These are phyloP conservation scores for Apodemia duryi DNA, from an alignment of 2,888 invertebrate species.

Conservation along the genomic window DNA sequence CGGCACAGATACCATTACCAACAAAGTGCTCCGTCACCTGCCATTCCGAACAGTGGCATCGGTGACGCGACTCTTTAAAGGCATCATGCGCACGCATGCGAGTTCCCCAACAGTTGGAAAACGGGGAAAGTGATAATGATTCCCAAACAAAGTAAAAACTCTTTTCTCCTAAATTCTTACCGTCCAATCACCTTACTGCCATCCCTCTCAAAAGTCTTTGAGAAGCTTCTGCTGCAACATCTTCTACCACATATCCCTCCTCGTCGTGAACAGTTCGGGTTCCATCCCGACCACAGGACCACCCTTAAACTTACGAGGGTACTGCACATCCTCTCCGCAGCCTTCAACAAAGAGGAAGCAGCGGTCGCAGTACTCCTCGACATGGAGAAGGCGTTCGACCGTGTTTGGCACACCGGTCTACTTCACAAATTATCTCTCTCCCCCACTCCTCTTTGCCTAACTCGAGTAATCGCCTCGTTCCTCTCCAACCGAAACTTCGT, in stretches of 20 bases:
- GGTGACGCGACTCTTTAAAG: constrained; percentile 21
- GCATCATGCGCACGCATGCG: constrained; percentile 16
- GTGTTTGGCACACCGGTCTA: constrained; percentile 27
- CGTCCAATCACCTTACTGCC: too few relatives aligned
- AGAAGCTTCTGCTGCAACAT: too few relatives aligned
- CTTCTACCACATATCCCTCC: too few relatives aligned
- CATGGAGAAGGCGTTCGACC: too few relatives aligned
- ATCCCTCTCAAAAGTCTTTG: too few relatives aligned
- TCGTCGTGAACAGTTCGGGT: too few relatives aligned
- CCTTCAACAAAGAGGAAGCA: too few relatives aligned
- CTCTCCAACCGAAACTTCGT: background rate
- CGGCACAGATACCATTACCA: too few relatives aligned
- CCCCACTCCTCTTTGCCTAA: background rate
- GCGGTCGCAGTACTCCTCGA: too few relatives aligned
- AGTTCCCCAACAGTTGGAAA: constrained; percentile 30
- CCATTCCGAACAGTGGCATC: constrained; percentile 20
- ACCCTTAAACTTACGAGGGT: constrained; percentile 32
- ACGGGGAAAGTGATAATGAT: constrained; percentile 28
- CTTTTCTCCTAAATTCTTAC: background rate
- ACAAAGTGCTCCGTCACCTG: too few relatives aligned
- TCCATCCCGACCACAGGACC: constrained; percentile 29
- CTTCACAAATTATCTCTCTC: background rate
- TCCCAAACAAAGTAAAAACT: constrained; percentile 33
- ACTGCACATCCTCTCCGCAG: too few relatives aligned
- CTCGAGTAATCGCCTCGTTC: background rate